Evolutionary conservation across 2,797 vertebrate species (phyloP).

Genomic region (Sarcoramphus papa): DNA sequence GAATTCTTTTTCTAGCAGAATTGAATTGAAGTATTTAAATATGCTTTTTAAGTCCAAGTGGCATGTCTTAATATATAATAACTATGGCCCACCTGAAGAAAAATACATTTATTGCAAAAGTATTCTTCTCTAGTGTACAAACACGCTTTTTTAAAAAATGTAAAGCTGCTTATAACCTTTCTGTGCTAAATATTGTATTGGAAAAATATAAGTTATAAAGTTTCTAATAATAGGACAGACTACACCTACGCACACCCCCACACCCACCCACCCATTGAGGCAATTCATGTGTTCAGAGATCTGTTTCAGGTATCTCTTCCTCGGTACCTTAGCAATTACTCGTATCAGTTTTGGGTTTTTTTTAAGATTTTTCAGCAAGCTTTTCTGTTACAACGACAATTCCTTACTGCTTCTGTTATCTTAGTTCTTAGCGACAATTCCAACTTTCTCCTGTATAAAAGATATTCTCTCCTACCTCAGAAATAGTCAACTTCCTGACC

Average conservation of each 20-base stretch:
- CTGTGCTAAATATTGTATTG: neutral
- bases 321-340: neutral
- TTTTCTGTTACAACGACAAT: neutral
- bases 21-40: neutral
- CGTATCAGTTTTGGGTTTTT: fast-evolving
- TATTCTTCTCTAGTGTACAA: neutral
- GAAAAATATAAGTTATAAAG: neutral
- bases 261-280: fast-evolving
- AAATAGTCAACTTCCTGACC: neutral
- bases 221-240: neutral
- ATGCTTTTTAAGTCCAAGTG: neutral
- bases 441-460: neutral
- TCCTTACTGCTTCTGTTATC: neutral
- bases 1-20: neutral
- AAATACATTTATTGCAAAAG: neutral
- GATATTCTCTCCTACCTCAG: neutral
- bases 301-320: neutral
- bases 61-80: neutral
- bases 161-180: neutral
- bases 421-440: neutral
- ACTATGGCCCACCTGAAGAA: neutral
- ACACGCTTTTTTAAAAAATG: neutral
- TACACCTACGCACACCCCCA: neutral
- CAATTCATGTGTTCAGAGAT: neutral
- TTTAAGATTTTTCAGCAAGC: neutral